phyloP scores from a whole-genome alignment of 2,888 invertebrate species.

The Acanthosepion pharaonis region DNA sequence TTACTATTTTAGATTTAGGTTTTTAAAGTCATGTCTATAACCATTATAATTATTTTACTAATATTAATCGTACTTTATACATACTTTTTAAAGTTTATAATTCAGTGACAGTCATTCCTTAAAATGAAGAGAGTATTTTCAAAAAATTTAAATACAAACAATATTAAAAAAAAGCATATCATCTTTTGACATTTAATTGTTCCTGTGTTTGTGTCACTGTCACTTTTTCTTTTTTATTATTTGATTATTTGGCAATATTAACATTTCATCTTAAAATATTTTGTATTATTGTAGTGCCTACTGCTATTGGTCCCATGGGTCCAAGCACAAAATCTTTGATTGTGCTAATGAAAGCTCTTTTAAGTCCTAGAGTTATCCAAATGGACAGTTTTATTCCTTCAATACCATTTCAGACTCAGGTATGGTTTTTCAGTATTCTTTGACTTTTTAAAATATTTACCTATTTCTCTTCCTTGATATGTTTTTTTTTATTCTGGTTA shows the following conservation, averaged over 20 bases:
- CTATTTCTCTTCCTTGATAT: not conserved
- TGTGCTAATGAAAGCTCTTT: slow-evolving; percentile 61
- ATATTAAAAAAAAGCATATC: not conserved
- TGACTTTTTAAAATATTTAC: not conserved
- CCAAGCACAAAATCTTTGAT: slow-evolving; percentile 69
- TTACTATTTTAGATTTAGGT: too few relatives aligned
- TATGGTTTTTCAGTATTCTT: slow-evolving; percentile 51
- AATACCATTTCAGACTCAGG: slow-evolving; percentile 70
- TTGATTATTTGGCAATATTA: not conserved
- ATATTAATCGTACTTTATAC: too few relatives aligned
- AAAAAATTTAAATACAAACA: not conserved
- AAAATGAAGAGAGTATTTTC: not conserved
- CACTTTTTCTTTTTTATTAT: not conserved
- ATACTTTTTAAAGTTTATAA: not conserved
- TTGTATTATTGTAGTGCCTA: slow-evolving; percentile 58
- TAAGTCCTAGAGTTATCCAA: slow-evolving; percentile 65
- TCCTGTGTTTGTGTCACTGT: too few relatives aligned
- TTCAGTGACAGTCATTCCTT: not conserved
- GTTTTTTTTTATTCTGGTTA: too few relatives aligned
- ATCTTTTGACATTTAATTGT: not conserved
- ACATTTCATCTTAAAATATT: not conserved
- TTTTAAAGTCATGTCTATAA: too few relatives aligned
- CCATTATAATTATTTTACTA: too few relatives aligned
- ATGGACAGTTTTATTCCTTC: slow-evolving; percentile 68
- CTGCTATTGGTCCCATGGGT: slow-evolving; percentile 72